Evolutionary conservation across 2,797 vertebrate species (phyloP), one percentile per base, ranked within the genome.

Genomic region (Benthosema pterotum): DNA sequence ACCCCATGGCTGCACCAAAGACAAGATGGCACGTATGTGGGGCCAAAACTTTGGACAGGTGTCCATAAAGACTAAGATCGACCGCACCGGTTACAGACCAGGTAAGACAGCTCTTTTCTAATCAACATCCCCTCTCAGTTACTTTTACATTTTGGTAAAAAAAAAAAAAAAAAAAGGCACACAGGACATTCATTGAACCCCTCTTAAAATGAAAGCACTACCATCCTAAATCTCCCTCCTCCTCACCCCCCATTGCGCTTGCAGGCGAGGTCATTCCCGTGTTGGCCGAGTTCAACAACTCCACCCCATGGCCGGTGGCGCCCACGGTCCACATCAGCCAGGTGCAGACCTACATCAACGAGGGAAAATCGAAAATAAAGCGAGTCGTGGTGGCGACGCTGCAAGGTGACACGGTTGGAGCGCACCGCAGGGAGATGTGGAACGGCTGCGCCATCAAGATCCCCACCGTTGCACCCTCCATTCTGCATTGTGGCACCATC

Each of bases 11-110:
- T 96, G 97, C 50, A 94, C 93, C 0, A 97, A 93, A 74, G 98
- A 99, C 70, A 99, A 98, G 77, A 88, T 95, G 32, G 96, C 95
- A 0, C 89, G 95, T 4, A 90, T 94, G 0, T 99, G 96, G 96
- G 99, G 96, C 81, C 93, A 93, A 63, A 96, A 94, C 77, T 93
- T 93, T 0, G 98, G 98, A 11, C 95, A 96, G 15, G 94, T 99
- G 61, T 96, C 94, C 0, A 89, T 98, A 1, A 97, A 94, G 0
- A 96, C 96, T 63, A 99, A 99, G 88, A 99, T 99, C 0, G 94
- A 99, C 80, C 93, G 97, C 52, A 99, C 97, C 79, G 98, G 98
- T 52, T 99, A 99, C 87, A 98, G 96, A 0, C 97, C 96, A 87
- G 97, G 97, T 99, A 59, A 88, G 75, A 48, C 13, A 11, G 5